Conservation (phyloP, 2,888 invertebrate species). For the Hirudinaria manillensis region DNA sequence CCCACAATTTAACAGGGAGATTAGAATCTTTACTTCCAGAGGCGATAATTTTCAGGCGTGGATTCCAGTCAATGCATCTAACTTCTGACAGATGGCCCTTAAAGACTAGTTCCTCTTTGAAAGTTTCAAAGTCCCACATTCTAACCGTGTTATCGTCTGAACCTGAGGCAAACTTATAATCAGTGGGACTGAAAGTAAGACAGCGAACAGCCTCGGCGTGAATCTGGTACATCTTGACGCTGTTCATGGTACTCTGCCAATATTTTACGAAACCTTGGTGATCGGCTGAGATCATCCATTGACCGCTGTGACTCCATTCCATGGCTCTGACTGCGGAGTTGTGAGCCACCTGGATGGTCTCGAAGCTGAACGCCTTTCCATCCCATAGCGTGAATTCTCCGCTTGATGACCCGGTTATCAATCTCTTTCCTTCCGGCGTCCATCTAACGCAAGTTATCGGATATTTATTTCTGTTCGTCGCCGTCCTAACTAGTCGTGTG, state of each 20-base stretch:
- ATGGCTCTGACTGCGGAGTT: neutral
- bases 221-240: slow-evolving; percentile 3
- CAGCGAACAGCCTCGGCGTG: neutral
- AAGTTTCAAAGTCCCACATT: neutral
- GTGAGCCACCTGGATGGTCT: slow-evolving; percentile 1
- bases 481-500: slow-evolving; percentile 1
- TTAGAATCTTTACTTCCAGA: slow-evolving; percentile 10
- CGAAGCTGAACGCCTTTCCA: neutral
- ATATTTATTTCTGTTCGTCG: slow-evolving; percentile 1
- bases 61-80: slow-evolving; percentile 6
- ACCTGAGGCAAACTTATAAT: neutral
- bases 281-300: slow-evolving; percentile 4
- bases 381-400: slow-evolving; percentile 11
- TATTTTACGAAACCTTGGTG: neutral
- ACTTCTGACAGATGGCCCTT: neutral
- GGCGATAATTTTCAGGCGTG: neutral
- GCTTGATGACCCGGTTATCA: slow-evolving; percentile 7
- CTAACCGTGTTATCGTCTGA: slow-evolving; percentile 2
- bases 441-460: neutral
- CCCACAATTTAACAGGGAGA: neutral
- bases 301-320: neutral
- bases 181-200: neutral
- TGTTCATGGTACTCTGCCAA: slow-evolving; percentile 13
- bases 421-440: neutral
- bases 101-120: neutral